phyloP scores from a whole-genome alignment of 92 coral and sea anemone genomes.

The Umimayanthus kanabou region DNA sequence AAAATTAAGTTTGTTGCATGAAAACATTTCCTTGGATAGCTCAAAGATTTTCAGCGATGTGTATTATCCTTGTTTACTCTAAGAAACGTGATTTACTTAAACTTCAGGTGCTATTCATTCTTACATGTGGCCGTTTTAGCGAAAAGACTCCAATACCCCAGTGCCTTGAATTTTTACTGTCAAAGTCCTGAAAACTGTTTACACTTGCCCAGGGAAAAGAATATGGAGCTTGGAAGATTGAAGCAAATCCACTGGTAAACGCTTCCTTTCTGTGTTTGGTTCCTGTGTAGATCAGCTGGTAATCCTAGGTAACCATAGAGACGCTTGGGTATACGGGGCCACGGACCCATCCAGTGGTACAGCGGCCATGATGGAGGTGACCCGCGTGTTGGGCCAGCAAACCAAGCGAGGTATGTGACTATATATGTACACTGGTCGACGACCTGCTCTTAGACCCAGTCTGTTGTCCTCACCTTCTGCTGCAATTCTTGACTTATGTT shows the following conservation, averaged over 20 bases:
- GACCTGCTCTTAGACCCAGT: neutral
- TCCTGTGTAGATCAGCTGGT: constrained; percentile 66
- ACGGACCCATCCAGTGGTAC: constrained; percentile 90
- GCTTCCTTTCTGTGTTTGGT: neutral
- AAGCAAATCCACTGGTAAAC: neutral
- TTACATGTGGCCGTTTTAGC: too few species aligned
- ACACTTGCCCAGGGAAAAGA: neutral
- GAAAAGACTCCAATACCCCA: too few species aligned
- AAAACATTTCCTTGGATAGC: too few species aligned
- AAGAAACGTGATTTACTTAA: too few species aligned
- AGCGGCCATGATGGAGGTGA: constrained; percentile 83
- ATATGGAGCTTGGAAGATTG: neutral
- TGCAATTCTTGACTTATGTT: too few species aligned
- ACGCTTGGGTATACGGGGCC: constrained; percentile 88
- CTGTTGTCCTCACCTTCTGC: neutral
- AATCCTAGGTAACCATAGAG: constrained; percentile 81
- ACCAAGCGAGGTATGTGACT: constrained; percentile 53
- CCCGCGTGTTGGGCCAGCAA: constrained; percentile 70
- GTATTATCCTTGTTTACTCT: too few species aligned
- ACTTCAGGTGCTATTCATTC: too few species aligned
- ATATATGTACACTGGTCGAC: neutral
- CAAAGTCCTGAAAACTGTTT: too few species aligned
- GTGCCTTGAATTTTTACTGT: too few species aligned
- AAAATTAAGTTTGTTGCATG: too few species aligned
- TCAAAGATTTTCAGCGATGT: too few species aligned